Conservation (phyloP, 1,140 invertebrate species). For the Sminthurides bifidus region DNA sequence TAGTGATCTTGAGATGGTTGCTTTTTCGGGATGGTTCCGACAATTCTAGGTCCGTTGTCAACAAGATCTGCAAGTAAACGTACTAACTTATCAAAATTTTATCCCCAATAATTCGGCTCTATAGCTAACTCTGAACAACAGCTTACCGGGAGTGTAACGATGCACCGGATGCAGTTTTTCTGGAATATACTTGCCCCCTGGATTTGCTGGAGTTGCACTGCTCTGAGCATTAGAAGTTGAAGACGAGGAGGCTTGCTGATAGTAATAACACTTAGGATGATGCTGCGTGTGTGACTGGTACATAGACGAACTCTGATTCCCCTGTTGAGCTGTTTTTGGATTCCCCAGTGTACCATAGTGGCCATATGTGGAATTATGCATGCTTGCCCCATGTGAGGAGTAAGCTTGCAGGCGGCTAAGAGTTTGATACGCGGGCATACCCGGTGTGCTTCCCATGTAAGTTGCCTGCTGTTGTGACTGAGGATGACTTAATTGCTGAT, state of each 20-base stretch:
- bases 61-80: slow-evolving; percentile 24
- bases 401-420: slow-evolving; percentile 18
- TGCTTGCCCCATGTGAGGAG: slow-evolving; percentile 6
- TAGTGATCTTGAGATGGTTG: slow-evolving; percentile 27
- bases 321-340: slow-evolving; percentile 10
- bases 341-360: slow-evolving; percentile 19
- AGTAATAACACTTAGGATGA: slow-evolving; percentile 32
- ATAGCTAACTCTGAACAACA: background rate
- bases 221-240: background rate
- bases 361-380: slow-evolving; percentile 25
- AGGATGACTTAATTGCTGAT: slow-evolving; percentile 12
- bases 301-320: background rate
- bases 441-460: slow-evolving; percentile 6
- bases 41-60: slow-evolving; percentile 45
- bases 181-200: slow-evolving; percentile 27
- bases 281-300: slow-evolving; percentile 26
- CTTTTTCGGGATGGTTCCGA: slow-evolving; percentile 61
- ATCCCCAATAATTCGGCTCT: background rate
- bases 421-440: slow-evolving; percentile 25
- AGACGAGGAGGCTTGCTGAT: slow-evolving; percentile 19
- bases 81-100: slow-evolving; percentile 1
- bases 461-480: slow-evolving; percentile 6
- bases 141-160: slow-evolving; percentile 29
- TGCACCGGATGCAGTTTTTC: slow-evolving; percentile 31
- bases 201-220: background rate